Conservation (phyloP, 2,888 invertebrate genomes). For the Gymnosoma rotundatum region DNA sequence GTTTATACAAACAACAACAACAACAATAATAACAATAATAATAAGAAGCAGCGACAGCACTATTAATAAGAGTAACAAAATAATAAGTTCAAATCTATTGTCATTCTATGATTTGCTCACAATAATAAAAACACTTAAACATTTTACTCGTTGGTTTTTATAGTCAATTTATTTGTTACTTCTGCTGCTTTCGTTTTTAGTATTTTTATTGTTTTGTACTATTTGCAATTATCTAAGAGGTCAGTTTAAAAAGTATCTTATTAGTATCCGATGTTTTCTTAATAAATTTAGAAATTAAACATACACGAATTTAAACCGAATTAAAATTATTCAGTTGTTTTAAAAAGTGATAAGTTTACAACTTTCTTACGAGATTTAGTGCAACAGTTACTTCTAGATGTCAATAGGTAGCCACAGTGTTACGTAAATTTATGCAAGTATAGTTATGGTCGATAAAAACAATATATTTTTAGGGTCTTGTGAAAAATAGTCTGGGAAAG, state of each 20-base stretch:
- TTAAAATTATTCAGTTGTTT: too few relatives aligned
- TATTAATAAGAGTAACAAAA: constrained; percentile 35
- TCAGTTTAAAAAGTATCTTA: not conserved
- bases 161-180: constrained; percentile 56
- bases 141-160: constrained; percentile 45
- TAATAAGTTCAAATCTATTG: constrained; percentile 67
- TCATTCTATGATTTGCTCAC: constrained; percentile 51
- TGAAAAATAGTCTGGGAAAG: too few relatives aligned
- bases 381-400: too few relatives aligned
- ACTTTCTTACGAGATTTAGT: too few relatives aligned
- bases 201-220: constrained; percentile 3
- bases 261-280: too few relatives aligned
- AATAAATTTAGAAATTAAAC: too few relatives aligned
- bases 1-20: constrained; percentile 11
- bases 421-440: too few relatives aligned
- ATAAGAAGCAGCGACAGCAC: constrained; percentile 14
- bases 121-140: constrained; percentile 59
- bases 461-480: too few relatives aligned
- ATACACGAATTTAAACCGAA: too few relatives aligned
- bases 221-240: constrained; percentile 22
- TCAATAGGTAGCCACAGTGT: too few relatives aligned
- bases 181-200: constrained; percentile 32
- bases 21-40: constrained; percentile 13
- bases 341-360: too few relatives aligned
- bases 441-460: too few relatives aligned